Base-by-base conservation (phyloP, 2,797 vertebrate species). In the Sternarchorhynchus goeldii region DNA sequence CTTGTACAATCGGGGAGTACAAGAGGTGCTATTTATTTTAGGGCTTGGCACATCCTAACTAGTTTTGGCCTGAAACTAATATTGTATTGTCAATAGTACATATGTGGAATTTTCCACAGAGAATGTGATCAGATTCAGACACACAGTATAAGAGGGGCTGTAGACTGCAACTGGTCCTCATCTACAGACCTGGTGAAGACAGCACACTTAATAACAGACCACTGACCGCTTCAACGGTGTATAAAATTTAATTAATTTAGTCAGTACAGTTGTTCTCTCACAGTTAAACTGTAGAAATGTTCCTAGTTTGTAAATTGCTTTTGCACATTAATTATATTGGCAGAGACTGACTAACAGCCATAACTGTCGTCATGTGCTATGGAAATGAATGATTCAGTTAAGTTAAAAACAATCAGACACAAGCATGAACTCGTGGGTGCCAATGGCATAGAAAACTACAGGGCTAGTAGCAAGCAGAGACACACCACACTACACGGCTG, bases 11-110 rank as follows among this genome's bases (percentile, higher is more conserved):
- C 0, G 0, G 0, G 34, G 83, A 50, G 45, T 50, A 14, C 45
- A 16, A 50, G 45, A 12, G 45, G 3, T 78, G 63, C 60, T 55
- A 73, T 59, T 87, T 89, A 90, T 88, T 89, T 89, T 88, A 45
- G 73, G 80, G 32, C 74, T 71, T 86, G 84, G 82, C 86, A 87
- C 87, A 88, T 88, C 45, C 14, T 32, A 36, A 64, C 16, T 39
- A 50, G 55, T 45, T 56, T 53, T 76, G 66, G 45, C 66, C 41
- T 29, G 75, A 58, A 16, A 17, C 41, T 55, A 14, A 17, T 2
- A 57, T 64, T 76, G 20, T 55, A 71, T 17, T 4, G 21, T 50
- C 34, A 65, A 70, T 25, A 50, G 45, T 63, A 75, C 16, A 45
- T 50, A 25, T 50, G 45, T 50, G 45, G 4, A 36, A 4, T 7